Evolutionary conservation across 1,140 invertebrate species (phyloP).

Genomic region (Micrasema longulum): DNA sequence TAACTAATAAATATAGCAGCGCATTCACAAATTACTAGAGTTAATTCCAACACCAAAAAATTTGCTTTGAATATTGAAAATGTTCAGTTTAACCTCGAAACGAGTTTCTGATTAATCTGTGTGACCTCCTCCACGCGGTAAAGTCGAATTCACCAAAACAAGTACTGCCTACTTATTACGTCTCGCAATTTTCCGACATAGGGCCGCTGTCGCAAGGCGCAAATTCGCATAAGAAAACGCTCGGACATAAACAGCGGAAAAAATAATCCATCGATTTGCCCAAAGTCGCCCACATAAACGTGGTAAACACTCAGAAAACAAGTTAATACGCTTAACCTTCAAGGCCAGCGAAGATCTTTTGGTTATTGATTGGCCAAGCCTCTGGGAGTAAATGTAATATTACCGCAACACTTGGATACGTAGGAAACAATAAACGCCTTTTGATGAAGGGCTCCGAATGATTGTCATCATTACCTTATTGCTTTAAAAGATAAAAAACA

Average conservation of each 20-base stretch:
- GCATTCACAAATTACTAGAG: too few relatives aligned
- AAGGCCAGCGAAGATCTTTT: slow-evolving; percentile 8
- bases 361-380: slow-evolving; percentile 12
- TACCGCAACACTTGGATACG: too few relatives aligned
- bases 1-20: too few relatives aligned
- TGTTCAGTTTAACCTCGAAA: slow-evolving; percentile 20
- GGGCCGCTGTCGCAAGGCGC: not conserved
- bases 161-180: not conserved
- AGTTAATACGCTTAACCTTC: too few relatives aligned
- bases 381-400: too few relatives aligned
- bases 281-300: slow-evolving; percentile 6
- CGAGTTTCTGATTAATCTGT: slow-evolving; percentile 11
- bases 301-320: not conserved
- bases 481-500: too few relatives aligned
- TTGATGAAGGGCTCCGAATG: too few relatives aligned
- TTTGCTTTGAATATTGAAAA: too few relatives aligned
- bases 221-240: not conserved
- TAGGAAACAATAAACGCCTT: too few relatives aligned
- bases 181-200: not conserved
- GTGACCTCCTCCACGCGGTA: slow-evolving; percentile 10
- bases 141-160: not conserved
- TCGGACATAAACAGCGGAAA: not conserved
- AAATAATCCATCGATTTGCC: not conserved
- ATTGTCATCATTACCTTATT: too few relatives aligned
- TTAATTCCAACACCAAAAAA: too few relatives aligned